Conservation (phyloP, 2,888 invertebrate genomes). For the Protonemura montana region DNA sequence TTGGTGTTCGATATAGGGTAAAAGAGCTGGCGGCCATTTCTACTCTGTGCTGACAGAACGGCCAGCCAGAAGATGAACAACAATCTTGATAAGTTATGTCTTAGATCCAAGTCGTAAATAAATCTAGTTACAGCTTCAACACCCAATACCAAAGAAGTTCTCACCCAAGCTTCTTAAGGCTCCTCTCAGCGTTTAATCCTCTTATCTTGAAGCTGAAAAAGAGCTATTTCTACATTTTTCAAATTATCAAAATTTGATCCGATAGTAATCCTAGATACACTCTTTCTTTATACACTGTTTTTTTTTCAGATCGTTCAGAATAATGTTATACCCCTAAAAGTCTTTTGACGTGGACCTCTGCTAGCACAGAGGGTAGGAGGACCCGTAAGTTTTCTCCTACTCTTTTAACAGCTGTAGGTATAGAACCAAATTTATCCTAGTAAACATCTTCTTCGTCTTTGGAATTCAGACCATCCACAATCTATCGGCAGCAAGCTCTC, state of each 20-base stretch:
- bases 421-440: not conserved
- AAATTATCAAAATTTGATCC: too few relatives aligned
- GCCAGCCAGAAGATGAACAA: not conserved
- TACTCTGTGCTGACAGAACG: not conserved
- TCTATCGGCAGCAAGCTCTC: not conserved
- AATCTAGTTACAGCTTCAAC: constrained; percentile 21
- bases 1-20: too few relatives aligned
- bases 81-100: constrained; percentile 14
- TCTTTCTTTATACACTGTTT: too few relatives aligned
- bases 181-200: too few relatives aligned
- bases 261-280: too few relatives aligned
- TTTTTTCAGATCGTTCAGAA: too few relatives aligned
- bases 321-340: too few relatives aligned
- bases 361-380: too few relatives aligned
- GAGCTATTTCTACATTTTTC: too few relatives aligned
- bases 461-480: not conserved
- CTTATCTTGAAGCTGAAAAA: too few relatives aligned
- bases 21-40: not conserved
- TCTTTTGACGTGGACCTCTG: too few relatives aligned
- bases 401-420: not conserved
- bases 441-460: not conserved
- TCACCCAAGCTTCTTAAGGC: not conserved
- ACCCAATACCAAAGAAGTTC: constrained; percentile 21
- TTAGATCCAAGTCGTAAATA: not conserved
- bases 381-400: not conserved